phyloP scores from a whole-genome alignment of 2,797 vertebrate genomes.

The Ptychobarbus kaznakovi region DNA sequence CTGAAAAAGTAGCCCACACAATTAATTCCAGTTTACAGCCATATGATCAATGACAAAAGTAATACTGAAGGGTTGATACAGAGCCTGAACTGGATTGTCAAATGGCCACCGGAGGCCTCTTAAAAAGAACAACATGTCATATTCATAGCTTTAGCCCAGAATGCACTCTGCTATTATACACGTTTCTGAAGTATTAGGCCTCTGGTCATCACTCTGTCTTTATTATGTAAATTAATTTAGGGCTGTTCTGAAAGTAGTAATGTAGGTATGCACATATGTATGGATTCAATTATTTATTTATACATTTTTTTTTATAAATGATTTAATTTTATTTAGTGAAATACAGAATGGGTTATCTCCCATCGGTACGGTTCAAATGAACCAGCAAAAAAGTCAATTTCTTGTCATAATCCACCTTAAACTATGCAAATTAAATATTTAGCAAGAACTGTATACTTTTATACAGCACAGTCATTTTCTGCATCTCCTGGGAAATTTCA shows the following conservation, averaged over 20 bases:
- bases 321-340: too few species aligned
- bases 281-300: neutral
- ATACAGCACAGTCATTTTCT: conserved; percentile 23
- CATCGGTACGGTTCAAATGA: neutral
- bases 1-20: conserved; percentile 52
- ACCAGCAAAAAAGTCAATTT: neutral
- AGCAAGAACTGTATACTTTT: conserved; percentile 38
- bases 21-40: conserved; percentile 46
- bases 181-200: neutral
- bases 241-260: neutral
- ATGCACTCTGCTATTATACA: neutral
- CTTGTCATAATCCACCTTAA: conserved; percentile 16
- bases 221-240: neutral
- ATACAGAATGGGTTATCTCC: too few species aligned
- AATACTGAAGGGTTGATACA: conserved; percentile 18
- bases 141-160: conserved; percentile 15
- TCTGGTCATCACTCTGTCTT: neutral
- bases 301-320: too few species aligned
- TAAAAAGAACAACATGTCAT: conserved; percentile 15
- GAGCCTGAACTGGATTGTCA: conserved; percentile 14
- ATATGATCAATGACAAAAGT: conserved; percentile 38
- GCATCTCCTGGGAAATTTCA: conserved; percentile 57
- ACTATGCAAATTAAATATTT: conserved; percentile 35
- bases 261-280: neutral
- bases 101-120: conserved; percentile 32